Evolutionary conservation across 2,888 invertebrate species (phyloP), one percentile per base, ranked within the genome.

Genomic region (Hemaris fuciformis): DNA sequence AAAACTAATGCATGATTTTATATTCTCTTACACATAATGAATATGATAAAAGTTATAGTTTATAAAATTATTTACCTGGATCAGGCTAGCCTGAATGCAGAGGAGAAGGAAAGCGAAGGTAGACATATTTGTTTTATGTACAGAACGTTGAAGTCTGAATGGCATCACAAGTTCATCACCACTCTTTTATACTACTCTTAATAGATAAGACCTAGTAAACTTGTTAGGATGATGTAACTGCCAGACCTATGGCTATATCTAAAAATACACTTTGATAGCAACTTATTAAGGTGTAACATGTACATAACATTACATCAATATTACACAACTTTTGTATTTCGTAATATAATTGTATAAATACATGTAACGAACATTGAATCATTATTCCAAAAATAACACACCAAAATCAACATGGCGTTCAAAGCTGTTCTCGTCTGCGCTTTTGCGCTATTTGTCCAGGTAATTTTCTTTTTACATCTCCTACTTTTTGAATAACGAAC

Each of bases 71-170:
- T 45, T 62, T 64, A 66, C 64, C 59, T 61, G 60, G 60, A 63
- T 57, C 62, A 64, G 46, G 63, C 66, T 73, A 57, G 68, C 67
- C 62, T 68, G 70, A 41, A 66, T 43, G 64, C 67, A 67, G 22
- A 71, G 59, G 20, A 69, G 31, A 7, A 69, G 41, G 58, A 68
- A 57, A n/a, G 66, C 42, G 38, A 66, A 68, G 13, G 73, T 57
- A 27, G 68, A 66, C 69, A 72, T 73, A 58, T 27, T 64, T 63
- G 22, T 31, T 53, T 15, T 53, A 8, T 43, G n/a, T 41, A 43
- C 41, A 59, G 41, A 22, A 58, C 15, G 22, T 22, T 61, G 18
- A 57, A 58, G 43, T 42, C 56, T 31, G 53, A 61, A 61, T 59
- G 42, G 8, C 8, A 10, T 10, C 10, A 27, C 18, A 3, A 18